Evolutionary conservation across 2,797 vertebrate species (phyloP).

Genomic region (Fistularia tabacaria): DNA sequence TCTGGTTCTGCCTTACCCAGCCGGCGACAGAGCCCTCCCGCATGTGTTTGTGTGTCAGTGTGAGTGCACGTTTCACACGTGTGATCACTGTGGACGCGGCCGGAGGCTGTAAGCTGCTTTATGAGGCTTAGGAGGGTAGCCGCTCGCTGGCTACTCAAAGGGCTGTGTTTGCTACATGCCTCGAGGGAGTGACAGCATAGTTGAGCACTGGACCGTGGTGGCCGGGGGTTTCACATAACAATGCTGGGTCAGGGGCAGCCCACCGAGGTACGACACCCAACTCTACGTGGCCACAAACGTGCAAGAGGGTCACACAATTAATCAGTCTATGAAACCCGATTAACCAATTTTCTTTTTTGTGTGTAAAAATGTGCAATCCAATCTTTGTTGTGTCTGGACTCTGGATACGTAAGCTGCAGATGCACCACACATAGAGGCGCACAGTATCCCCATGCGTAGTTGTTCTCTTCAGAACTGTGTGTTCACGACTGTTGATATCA

Average conservation of each 20-base stretch:
- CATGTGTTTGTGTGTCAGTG: slow-evolving; percentile 51
- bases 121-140: slow-evolving; percentile 63
- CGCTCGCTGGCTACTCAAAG: slow-evolving; percentile 56
- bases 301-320: slow-evolving; percentile 27
- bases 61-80: slow-evolving; percentile 71
- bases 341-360: neutral
- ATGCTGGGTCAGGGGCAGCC: slow-evolving; percentile 52
- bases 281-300: slow-evolving; percentile 44
- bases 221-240: slow-evolving; percentile 62
- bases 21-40: slow-evolving; percentile 11
- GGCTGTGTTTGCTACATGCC: slow-evolving; percentile 54
- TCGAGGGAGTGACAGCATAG: slow-evolving; percentile 58
- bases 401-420: neutral
- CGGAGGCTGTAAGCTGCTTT: slow-evolving; percentile 70
- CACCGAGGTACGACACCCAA: slow-evolving; percentile 32
- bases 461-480: slow-evolving; percentile 45
- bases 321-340: slow-evolving; percentile 24
- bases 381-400: too few species aligned
- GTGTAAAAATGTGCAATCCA: too few species aligned
- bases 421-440: neutral
- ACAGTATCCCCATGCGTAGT: slow-evolving; percentile 13
- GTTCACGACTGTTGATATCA: slow-evolving; percentile 54
- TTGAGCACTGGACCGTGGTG: slow-evolving; percentile 57
- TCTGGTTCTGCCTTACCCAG: slow-evolving; percentile 25
- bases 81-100: slow-evolving; percentile 62